These are phyloP conservation scores for Alcis repandata DNA, from an alignment of 2,888 invertebrate genomes.

Conservation along the genomic window DNA sequence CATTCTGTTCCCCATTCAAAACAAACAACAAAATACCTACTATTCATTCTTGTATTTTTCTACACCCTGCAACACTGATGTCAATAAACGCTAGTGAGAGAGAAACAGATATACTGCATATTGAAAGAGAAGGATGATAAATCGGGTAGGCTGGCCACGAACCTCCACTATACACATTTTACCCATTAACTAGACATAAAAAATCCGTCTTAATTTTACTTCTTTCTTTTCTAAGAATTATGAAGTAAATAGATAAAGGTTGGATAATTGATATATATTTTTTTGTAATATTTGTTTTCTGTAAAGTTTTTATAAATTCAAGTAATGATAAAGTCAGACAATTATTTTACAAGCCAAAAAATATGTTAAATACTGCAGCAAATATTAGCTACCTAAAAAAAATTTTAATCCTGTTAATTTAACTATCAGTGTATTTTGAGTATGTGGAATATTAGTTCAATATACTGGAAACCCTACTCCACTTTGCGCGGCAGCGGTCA, in stretches of 20 bases:
- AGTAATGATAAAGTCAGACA: too few relatives aligned
- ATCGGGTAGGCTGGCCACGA: constrained; percentile 79
- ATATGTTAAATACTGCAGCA: background rate
- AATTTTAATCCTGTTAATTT: background rate
- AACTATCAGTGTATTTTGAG: background rate
- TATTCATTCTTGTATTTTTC: constrained; percentile 22
- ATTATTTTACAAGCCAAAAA: background rate
- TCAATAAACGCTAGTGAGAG: constrained; percentile 56
- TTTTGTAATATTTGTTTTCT: background rate
- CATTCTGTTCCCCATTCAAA: background rate
- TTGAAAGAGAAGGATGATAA: constrained; percentile 64
- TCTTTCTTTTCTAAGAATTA: background rate
- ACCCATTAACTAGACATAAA: constrained; percentile 14
- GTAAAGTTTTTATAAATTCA: background rate
- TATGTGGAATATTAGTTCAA: constrained; percentile 27
- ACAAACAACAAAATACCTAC: constrained; percentile 1
- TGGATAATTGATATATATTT: background rate
- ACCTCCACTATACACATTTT: constrained; percentile 55
- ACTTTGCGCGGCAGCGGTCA: constrained; percentile 87
- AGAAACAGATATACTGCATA: constrained; percentile 56
- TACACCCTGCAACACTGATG: constrained; percentile 62
- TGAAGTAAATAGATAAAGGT: background rate
- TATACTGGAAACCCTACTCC: constrained; percentile 75
- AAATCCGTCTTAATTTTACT: background rate
- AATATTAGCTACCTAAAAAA: too few relatives aligned